A percentile compares a stretch with the other conserved stretches of the same genome.
Evolutionary conservation across 2,797 vertebrate species (phyloP).

Genomic region (Pterois miles): DNA sequence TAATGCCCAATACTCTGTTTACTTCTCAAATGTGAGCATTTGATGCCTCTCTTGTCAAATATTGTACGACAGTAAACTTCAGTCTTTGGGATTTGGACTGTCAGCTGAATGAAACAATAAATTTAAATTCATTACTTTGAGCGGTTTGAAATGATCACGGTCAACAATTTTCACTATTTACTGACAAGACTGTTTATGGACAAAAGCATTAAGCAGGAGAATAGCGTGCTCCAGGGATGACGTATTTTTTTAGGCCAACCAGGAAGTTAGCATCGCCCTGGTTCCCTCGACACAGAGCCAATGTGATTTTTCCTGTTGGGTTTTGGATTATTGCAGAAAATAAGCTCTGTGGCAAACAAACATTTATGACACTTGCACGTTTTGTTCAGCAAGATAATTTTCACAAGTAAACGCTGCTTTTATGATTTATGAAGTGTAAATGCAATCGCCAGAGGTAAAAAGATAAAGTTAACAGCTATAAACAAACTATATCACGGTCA

Average conservation of each 20-base stretch:
- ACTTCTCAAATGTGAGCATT: neutral
- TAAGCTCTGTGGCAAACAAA: too few species aligned
- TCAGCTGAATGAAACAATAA: neutral
- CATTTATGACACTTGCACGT: too few species aligned
- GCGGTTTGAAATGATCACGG: neutral
- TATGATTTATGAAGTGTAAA: fast-evolving
- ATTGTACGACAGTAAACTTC: neutral
- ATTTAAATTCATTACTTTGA: neutral
- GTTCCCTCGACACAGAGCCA: too few species aligned
- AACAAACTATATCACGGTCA: fast-evolving
- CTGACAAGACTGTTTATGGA: neutral
- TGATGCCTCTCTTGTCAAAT: neutral
- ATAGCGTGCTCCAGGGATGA: neutral
- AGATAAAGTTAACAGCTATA: too few species aligned
- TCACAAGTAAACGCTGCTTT: too few species aligned
- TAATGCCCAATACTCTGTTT: neutral
- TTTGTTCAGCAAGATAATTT: too few species aligned
- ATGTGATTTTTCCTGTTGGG: too few species aligned
- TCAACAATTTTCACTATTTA: neutral
- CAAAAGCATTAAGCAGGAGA: neutral
- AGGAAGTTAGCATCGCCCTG: too few species aligned
- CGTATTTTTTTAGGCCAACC: too few species aligned
- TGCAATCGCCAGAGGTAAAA: too few species aligned
- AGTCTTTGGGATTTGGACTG: too few species aligned
- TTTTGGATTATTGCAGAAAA: too few species aligned